Evolutionary conservation across 2,797 vertebrate species (phyloP).

Genomic region (Ctenochaetus hawaiiensis): DNA sequence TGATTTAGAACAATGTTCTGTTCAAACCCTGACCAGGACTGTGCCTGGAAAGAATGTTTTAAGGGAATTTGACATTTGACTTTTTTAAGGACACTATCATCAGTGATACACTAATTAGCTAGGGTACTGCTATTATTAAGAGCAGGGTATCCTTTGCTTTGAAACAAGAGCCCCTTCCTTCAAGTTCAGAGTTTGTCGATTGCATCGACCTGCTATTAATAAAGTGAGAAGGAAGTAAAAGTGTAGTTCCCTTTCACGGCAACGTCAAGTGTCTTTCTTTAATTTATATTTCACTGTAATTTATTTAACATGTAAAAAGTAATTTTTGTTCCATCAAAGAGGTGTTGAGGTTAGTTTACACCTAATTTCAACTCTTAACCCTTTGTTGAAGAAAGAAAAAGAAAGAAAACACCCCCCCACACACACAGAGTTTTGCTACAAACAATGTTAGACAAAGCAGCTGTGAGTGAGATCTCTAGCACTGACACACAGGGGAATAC

Average conservation of each 20-base stretch:
- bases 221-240: slow-evolving; percentile 7
- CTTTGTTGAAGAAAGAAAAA: neutral
- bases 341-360: neutral
- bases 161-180: slow-evolving; percentile 41
- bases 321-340: neutral
- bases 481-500: neutral
- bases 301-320: neutral
- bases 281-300: neutral
- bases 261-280: neutral
- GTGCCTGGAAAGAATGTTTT: neutral
- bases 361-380: neutral
- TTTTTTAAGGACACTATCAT: slow-evolving; percentile 18
- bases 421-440: neutral
- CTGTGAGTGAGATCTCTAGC: neutral
- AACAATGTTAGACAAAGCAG: neutral
- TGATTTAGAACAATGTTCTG: neutral
- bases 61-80: slow-evolving; percentile 1
- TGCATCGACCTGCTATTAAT: slow-evolving; percentile 51
- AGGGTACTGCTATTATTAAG: slow-evolving; percentile 29
- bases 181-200: slow-evolving; percentile 39
- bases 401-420: neutral
- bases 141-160: slow-evolving; percentile 31
- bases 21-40: neutral
- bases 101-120: slow-evolving; percentile 2
- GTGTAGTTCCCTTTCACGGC: neutral